A percentile compares a stretch with the other conserved stretches of the same genome.
phyloP scores from a whole-genome alignment of 2,113 vertebrate species.

The Ctenodactylus gundi region DNA sequence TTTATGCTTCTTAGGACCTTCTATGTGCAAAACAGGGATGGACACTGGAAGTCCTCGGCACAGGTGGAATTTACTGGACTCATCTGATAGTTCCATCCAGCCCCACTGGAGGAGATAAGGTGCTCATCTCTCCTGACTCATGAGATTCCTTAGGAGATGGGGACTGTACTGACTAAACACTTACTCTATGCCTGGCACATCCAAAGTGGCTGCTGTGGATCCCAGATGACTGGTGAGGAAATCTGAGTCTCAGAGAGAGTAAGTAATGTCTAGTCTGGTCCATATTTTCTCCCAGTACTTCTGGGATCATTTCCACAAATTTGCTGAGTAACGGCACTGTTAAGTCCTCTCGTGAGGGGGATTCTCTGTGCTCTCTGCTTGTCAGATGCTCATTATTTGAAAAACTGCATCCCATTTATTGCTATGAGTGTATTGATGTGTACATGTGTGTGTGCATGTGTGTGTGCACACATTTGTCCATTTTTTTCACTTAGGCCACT shows the following conservation, averaged over 20 bases:
- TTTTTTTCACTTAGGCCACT: background rate
- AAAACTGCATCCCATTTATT: conserved; percentile 35
- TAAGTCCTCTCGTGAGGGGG: background rate
- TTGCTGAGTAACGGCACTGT: conserved; percentile 7
- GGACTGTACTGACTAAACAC: too few relatives aligned
- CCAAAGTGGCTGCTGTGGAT: background rate
- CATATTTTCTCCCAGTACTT: background rate
- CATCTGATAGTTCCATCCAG: background rate
- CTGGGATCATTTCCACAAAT: background rate
- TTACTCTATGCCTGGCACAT: background rate
- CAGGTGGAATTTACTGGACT: background rate
- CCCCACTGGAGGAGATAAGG: background rate
- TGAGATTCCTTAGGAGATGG: background rate
- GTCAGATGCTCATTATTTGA: background rate
- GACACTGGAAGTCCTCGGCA: too few relatives aligned
- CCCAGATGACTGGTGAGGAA: background rate
- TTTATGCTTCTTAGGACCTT: background rate
- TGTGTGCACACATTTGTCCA: too few relatives aligned
- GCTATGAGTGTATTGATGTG: background rate
- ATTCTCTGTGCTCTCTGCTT: background rate
- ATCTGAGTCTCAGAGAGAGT: background rate
- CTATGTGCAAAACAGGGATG: too few relatives aligned
- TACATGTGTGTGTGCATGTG: background rate
- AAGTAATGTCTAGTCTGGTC: background rate
- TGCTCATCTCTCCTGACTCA: accelerated